These are phyloP conservation scores for Pseudorhombus dupliciocellatus DNA, from an alignment of 2,113 vertebrate genomes.

Conservation along the genomic window DNA sequence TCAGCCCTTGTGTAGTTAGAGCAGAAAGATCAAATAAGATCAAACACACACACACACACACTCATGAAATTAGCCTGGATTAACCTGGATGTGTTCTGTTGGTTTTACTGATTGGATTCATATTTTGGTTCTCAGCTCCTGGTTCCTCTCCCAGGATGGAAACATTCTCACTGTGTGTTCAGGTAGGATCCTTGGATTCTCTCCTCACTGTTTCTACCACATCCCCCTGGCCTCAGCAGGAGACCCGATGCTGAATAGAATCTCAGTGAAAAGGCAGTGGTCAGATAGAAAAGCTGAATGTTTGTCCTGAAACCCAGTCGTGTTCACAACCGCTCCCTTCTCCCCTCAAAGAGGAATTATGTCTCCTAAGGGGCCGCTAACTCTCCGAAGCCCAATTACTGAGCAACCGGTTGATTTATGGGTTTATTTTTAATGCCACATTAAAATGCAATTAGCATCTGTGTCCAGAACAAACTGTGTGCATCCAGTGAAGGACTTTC, in stretches of 20 bases:
- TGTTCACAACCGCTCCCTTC: conserved; percentile 22
- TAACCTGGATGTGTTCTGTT: conserved; percentile 39
- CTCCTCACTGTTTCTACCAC: conserved; percentile 39
- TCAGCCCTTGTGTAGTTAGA: not conserved
- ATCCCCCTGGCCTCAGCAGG: conserved; percentile 14
- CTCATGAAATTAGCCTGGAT: conserved; percentile 31
- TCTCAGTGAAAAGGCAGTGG: conserved; percentile 37
- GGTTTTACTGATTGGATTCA: conserved; percentile 49
- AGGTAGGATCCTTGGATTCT: conserved; percentile 33
- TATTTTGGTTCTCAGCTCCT: conserved; percentile 34
- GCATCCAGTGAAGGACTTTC: conserved; percentile 70
- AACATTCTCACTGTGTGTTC: conserved; percentile 38
- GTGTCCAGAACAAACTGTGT: conserved; percentile 79
- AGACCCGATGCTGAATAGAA: conserved; percentile 26
- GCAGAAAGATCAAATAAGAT: not conserved
- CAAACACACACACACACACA: not conserved
- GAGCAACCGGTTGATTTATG: conserved; percentile 79
- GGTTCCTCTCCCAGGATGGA: conserved; percentile 22
- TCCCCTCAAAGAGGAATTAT: conserved; percentile 70
- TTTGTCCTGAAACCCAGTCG: conserved; percentile 47
- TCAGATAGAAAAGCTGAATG: conserved; percentile 28
- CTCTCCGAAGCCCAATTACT: conserved; percentile 78
- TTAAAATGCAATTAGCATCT: conserved; percentile 85
- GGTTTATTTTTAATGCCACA: conserved; percentile 82
- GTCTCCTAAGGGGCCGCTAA: conserved; percentile 70